Percentiles rank a stretch among this genome's conserved stretches.
These are phyloP conservation scores for Entomobrya proxima DNA, from an alignment of 2,888 invertebrate species.

Conservation along the genomic window DNA sequence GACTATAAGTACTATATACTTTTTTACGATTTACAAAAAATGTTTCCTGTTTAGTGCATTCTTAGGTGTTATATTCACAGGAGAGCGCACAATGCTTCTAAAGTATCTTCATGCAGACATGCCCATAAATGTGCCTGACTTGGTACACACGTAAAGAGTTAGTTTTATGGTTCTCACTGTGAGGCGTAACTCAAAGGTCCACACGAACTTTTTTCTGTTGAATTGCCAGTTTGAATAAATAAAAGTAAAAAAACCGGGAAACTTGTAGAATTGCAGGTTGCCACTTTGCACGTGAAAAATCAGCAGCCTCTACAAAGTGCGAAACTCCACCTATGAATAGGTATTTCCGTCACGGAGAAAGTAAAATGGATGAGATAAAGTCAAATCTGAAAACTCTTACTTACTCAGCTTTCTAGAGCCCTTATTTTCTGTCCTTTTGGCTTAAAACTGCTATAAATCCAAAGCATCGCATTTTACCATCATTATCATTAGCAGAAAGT, in stretches of 20 bases:
- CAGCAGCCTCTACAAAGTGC: not conserved
- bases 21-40: too few species aligned
- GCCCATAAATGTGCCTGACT: not conserved
- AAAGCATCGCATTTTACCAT: not conserved
- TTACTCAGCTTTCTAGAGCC: not conserved
- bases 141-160: not conserved
- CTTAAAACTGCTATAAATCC: not conserved
- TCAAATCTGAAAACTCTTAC: not conserved
- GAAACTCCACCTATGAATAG: not conserved
- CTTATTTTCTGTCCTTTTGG: not conserved
- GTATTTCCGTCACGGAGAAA: not conserved
- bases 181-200: constrained; percentile 31
- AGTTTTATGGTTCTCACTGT: constrained; percentile 12
- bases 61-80: too few species aligned
- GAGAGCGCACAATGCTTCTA: too few species aligned
- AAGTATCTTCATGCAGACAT: not conserved
- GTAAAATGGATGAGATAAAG: constrained; percentile 16
- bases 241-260: constrained; percentile 6
- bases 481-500: not conserved
- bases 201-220: constrained; percentile 41
- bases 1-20: too few species aligned
- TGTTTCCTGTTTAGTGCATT: too few species aligned
- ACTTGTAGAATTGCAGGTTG: constrained; percentile 27
- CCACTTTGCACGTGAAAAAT: not conserved
- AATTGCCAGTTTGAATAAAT: constrained; percentile 27